Percentiles rank a stretch among this genome's conserved stretches.
These are phyloP conservation scores for Pelecanoides urinatrix DNA, from an alignment of 2,113 vertebrate genomes.

Conservation along the genomic window DNA sequence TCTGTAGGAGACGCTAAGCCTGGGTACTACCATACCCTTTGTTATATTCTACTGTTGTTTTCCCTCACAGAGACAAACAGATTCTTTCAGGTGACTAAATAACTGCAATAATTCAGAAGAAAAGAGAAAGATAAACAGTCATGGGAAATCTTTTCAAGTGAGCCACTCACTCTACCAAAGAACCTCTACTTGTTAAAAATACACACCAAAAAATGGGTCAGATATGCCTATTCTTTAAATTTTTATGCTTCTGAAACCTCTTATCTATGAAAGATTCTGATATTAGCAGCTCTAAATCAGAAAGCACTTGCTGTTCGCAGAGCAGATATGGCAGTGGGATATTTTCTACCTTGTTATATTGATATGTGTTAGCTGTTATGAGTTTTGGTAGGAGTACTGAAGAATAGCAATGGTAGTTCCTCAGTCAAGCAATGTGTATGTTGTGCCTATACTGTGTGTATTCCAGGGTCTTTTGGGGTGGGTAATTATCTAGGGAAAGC, in stretches of 20 bases:
- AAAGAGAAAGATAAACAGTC: not conserved
- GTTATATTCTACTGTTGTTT: not conserved
- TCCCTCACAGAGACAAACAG: not conserved
- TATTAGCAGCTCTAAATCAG: not conserved
- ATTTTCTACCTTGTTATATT: not conserved
- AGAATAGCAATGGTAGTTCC: not conserved
- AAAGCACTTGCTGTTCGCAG: not conserved
- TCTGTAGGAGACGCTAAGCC: not conserved
- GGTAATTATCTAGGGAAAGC: not conserved
- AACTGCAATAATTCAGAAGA: not conserved
- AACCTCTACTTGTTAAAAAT: not conserved
- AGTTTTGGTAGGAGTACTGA: not conserved
- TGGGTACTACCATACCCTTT: not conserved
- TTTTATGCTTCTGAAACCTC: not conserved
- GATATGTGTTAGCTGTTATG: fast-evolving
- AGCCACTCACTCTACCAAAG: not conserved
- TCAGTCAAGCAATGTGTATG: not conserved
- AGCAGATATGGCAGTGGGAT: not conserved
- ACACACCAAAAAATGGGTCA: not conserved
- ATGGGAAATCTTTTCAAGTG: not conserved
- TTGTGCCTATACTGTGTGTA: not conserved
- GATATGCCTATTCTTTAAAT: not conserved
- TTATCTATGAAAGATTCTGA: not conserved
- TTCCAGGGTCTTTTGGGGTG: not conserved
- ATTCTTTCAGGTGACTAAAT: not conserved